phyloP scores from a whole-genome alignment of 1,140 invertebrate species.

The Tetramorium parvispinum region DNA sequence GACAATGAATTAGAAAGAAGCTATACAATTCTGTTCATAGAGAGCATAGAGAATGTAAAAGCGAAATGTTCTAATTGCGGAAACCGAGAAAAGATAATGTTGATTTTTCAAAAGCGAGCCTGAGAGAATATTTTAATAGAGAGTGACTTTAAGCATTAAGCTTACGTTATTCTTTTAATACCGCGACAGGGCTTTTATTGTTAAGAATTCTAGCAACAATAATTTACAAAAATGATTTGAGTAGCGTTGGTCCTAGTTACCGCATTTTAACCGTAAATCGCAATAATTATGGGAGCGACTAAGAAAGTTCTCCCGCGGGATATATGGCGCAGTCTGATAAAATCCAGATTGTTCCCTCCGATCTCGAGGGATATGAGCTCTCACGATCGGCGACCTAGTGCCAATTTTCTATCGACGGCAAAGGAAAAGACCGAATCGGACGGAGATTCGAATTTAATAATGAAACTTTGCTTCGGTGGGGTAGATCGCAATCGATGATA shows the following conservation, averaged over 20 bases:
- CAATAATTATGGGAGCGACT: constrained; percentile 81
- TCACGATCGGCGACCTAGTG: constrained; percentile 70
- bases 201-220: background rate
- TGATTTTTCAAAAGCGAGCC: background rate
- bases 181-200: background rate
- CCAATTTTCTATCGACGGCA: constrained; percentile 61
- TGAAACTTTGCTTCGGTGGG: constrained; percentile 52
- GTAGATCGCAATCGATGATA: constrained; percentile 79
- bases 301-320: constrained; percentile 72
- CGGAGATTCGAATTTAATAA: constrained; percentile 68
- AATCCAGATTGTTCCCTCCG: constrained; percentile 79
- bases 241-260: constrained; percentile 65
- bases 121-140: constrained; percentile 5
- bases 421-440: background rate
- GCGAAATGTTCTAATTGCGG: background rate
- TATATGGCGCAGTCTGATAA: constrained; percentile 74
- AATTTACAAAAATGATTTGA: background rate
- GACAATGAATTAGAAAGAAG: background rate
- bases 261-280: constrained; percentile 72
- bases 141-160: background rate
- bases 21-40: background rate
- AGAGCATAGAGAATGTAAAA: constrained; percentile 1
- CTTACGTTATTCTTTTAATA: background rate
- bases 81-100: background rate
- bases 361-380: constrained; percentile 71